Conservation (phyloP, 2,113 vertebrate genomes). For the Tetrax tetrax region DNA sequence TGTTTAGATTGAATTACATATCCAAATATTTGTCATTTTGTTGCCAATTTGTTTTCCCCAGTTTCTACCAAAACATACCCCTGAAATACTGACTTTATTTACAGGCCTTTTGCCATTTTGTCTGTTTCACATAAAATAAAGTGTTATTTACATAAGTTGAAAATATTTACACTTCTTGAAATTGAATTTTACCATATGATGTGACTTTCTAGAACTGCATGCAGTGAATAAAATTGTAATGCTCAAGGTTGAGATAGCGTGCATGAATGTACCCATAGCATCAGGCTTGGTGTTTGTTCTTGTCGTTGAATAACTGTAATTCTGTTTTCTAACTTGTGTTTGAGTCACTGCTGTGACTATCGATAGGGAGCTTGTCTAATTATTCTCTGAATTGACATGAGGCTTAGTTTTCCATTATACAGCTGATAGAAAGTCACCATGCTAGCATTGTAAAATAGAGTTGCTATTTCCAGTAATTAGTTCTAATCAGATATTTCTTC, state of each 20-base stretch:
- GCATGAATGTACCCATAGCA: background rate
- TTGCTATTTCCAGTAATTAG: background rate
- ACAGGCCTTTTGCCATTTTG: background rate
- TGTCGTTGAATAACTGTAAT: background rate
- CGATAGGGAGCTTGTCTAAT: conserved; percentile 4
- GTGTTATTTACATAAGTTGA: background rate
- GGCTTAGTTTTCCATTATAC: background rate
- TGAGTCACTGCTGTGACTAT: background rate
- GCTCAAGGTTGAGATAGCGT: background rate
- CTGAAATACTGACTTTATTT: background rate
- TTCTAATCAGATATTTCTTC: background rate
- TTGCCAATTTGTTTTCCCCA: background rate
- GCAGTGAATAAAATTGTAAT: background rate
- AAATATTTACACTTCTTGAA: conserved; percentile 1
- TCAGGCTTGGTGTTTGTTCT: background rate
- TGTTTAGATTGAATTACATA: conserved; percentile 15
- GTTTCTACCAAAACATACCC: background rate
- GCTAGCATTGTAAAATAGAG: background rate
- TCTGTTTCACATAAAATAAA: background rate
- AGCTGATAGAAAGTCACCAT: background rate
- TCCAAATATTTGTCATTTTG: conserved; percentile 44
- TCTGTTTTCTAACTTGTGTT: background rate
- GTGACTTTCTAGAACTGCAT: background rate
- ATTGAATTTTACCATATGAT: background rate
- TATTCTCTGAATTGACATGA: background rate